Conservation (phyloP, 2,888 invertebrate species). For the Cyaniris semiargus region DNA sequence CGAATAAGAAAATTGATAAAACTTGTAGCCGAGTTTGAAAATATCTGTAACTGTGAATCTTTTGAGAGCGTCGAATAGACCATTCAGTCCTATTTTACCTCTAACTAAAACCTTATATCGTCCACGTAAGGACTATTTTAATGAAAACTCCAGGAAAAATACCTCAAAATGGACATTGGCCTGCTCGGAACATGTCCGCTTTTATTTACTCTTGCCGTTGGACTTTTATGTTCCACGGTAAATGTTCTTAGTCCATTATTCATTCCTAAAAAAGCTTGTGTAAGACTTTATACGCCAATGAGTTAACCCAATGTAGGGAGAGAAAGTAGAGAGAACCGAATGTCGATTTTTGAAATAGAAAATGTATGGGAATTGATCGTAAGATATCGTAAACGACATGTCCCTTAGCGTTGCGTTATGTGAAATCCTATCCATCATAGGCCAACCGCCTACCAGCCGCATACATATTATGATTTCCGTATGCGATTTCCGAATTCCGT, state of each 20-base stretch:
- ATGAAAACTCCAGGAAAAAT: background rate
- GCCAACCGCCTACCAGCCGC: no score
- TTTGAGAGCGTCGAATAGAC: background rate
- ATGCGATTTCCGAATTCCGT: no score
- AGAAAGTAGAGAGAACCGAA: no score
- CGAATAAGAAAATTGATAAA: slow-evolving; percentile 17
- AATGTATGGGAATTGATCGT: no score
- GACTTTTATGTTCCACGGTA: slow-evolving; percentile 3
- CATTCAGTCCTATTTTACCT: background rate
- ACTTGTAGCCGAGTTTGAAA: slow-evolving; percentile 3
- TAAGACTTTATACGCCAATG: background rate
- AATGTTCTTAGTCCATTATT: background rate
- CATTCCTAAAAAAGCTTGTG: background rate
- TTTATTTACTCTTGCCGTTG: background rate
- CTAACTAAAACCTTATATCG: background rate
- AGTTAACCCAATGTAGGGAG: background rate
- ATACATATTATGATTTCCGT: no score
- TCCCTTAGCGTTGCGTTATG: no score
- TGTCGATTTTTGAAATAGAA: no score
- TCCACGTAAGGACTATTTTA: background rate
- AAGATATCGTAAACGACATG: no score
- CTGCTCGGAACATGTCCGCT: background rate
- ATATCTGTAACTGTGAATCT: slow-evolving; percentile 10
- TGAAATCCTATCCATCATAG: no score
- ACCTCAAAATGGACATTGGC: background rate